Conservation (phyloP, 2,888 invertebrate species). For the Schrankia costaestrigalis region DNA sequence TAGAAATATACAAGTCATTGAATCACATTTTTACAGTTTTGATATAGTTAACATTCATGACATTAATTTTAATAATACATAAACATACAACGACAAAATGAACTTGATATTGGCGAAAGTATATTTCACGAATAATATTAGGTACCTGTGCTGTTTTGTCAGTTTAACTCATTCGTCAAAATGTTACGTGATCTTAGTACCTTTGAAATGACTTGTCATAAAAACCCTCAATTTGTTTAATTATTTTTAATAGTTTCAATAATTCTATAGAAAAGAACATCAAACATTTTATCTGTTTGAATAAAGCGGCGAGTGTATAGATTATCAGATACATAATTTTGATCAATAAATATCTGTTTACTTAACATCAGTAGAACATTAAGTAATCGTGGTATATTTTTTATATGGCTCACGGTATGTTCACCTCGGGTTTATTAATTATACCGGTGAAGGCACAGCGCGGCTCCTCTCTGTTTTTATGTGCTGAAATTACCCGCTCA, state of each 20-base stretch:
- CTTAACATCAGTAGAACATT: conserved; percentile 36
- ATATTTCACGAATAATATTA: no score
- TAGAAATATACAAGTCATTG: not conserved
- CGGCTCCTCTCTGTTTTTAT: conserved; percentile 57
- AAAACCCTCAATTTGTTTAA: no score
- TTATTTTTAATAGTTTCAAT: no score
- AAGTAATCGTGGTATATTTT: conserved; percentile 38
- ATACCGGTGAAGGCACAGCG: conserved; percentile 52
- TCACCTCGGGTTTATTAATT: conserved; percentile 64
- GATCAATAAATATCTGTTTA: conserved; percentile 33
- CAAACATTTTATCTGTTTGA: not conserved
- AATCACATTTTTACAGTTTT: no score
- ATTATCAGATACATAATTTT: conserved; percentile 13
- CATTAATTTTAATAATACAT: no score
- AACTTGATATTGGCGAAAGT: no score
- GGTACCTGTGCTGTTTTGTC: no score
- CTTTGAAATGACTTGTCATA: no score
- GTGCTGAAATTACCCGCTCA: conserved; percentile 62
- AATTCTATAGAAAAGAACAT: not conserved
- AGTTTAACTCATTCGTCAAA: no score
- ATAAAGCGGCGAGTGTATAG: conserved; percentile 2
- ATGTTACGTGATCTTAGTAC: no score
- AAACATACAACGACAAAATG: no score
- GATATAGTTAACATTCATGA: no score
- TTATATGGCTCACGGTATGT: conserved; percentile 36